Evolutionary conservation across 2,113 vertebrate genomes (phyloP).

Genomic region (Cebus imitator): DNA sequence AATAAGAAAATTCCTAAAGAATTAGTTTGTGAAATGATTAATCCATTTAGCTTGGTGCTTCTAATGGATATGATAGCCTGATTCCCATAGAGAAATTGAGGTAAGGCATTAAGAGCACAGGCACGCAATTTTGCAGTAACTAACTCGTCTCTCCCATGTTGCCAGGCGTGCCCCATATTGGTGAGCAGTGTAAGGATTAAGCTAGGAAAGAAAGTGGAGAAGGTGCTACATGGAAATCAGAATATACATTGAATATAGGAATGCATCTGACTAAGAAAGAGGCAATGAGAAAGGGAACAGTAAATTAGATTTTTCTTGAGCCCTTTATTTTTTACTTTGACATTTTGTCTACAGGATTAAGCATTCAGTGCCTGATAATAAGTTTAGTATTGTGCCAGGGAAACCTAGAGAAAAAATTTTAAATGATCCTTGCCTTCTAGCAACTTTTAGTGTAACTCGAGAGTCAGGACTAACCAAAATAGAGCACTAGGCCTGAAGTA

Average conservation of each 20-base stretch:
- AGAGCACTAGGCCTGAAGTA: not conserved
- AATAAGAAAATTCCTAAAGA: not conserved
- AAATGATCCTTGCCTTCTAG: conserved; percentile 25
- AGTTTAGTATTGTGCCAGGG: conserved; percentile 1
- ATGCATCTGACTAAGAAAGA: not conserved
- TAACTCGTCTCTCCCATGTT: accelerated
- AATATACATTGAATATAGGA: not conserved
- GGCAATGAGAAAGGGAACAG: not conserved
- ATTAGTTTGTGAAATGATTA: not conserved
- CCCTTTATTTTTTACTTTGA: not conserved
- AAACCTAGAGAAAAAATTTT: conserved; percentile 34
- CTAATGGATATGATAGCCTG: not conserved
- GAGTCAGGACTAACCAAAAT: not conserved
- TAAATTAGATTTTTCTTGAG: not conserved
- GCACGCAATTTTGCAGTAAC: not conserved
- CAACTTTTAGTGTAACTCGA: not conserved
- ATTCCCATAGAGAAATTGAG: not conserved
- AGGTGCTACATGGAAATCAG: not conserved
- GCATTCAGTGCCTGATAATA: not conserved
- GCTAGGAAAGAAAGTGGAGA: not conserved
- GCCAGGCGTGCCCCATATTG: not conserved
- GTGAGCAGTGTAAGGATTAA: not conserved
- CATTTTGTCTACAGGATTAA: conserved; percentile 30
- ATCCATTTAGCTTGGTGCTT: not conserved
- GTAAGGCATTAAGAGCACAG: not conserved